These are phyloP conservation scores for Chloromyia formosa DNA, from an alignment of 2,888 invertebrate species.

Conservation along the genomic window DNA sequence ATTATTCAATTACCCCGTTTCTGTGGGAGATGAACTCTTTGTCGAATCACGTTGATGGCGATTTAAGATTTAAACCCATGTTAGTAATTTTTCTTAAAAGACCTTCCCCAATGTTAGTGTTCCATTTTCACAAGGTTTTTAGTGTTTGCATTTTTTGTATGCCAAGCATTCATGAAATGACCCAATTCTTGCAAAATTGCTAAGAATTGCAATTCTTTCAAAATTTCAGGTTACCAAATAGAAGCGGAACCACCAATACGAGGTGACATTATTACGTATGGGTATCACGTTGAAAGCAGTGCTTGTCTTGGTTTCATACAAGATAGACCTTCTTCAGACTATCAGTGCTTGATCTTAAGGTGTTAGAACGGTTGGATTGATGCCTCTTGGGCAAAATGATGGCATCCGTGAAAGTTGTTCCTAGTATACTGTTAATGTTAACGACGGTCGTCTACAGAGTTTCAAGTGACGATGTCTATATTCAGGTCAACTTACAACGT, in stretches of 20 bases:
- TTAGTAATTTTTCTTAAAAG: no score
- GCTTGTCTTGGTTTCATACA: not conserved
- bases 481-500: constrained; percentile 70
- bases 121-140: constrained; percentile 14
- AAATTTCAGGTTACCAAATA: constrained; percentile 12
- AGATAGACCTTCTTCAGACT: constrained; percentile 3
- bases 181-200: constrained; percentile 13
- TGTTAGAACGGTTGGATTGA: not conserved
- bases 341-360: no score
- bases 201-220: constrained; percentile 3
- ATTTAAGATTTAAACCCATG: no score
- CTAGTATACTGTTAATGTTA: not conserved
- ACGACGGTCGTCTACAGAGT: not conserved
- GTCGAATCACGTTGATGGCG: no score
- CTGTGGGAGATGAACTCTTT: no score
- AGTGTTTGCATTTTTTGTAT: constrained; percentile 12
- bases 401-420: not conserved
- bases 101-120: not conserved
- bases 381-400: not conserved
- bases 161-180: constrained; percentile 15
- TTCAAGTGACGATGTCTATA: constrained; percentile 65
- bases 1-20: no score
- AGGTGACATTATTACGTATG: constrained; percentile 16
- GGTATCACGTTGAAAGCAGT: constrained; percentile 20
- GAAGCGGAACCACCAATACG: not conserved